Conservation (phyloP, 2,888 invertebrate species). For the Chromoteleia sp. region DNA sequence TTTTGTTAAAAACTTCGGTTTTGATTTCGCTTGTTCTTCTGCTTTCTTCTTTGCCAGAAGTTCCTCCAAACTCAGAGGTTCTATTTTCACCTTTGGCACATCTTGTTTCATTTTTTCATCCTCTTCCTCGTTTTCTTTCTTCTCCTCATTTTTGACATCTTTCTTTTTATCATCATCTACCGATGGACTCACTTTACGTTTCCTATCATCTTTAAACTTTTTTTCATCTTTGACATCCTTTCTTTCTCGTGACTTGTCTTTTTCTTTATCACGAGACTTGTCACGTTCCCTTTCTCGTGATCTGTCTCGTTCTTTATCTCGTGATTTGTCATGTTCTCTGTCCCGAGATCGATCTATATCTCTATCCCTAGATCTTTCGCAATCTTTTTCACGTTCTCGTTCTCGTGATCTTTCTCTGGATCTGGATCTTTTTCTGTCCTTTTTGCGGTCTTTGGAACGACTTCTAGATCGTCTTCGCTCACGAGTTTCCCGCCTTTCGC, state of each 20-base stretch:
- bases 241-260: conserved; percentile 85
- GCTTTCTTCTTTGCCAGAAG: conserved; percentile 97
- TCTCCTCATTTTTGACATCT: too few relatives aligned
- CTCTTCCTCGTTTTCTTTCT: too few relatives aligned
- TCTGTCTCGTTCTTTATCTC: conserved; percentile 81
- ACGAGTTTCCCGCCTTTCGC: conserved; percentile 81
- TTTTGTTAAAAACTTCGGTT: conserved; percentile 98
- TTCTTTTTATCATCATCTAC: conserved; percentile 83
- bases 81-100: conserved; percentile 86
- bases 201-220: conserved; percentile 81
- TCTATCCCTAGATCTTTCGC: conserved; percentile 80
- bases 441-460: conserved; percentile 79
- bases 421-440: conserved; percentile 80
- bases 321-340: conserved; percentile 75
- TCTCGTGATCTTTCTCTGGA: conserved; percentile 72
- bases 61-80: conserved; percentile 98
- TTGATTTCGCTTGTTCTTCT: conserved; percentile 96
- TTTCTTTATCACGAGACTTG: conserved; percentile 80
- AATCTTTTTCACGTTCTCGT: conserved; percentile 78
- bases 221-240: conserved; percentile 78
- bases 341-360: conserved; percentile 75
- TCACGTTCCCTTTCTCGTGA: conserved; percentile 75
- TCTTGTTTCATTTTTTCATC: conserved; percentile 72
- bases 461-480: conserved; percentile 79
- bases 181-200: conserved; percentile 82